These are phyloP conservation scores for Dallia pectoralis DNA, from an alignment of 2,797 vertebrate species.

Conservation along the genomic window DNA sequence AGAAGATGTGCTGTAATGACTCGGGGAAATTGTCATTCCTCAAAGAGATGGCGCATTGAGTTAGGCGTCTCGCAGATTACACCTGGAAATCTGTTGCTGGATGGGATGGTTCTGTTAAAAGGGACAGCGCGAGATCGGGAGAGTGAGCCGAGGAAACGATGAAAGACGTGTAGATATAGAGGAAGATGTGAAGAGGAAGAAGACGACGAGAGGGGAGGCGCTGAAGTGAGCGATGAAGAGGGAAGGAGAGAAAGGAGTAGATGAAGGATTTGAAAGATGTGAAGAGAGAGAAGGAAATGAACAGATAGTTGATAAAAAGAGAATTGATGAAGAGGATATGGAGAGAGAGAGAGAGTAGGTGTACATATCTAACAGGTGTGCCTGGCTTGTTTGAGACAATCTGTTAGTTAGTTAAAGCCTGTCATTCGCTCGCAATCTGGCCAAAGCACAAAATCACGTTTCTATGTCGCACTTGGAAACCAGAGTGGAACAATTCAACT, in stretches of 20 bases:
- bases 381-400: conserved; percentile 51
- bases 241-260: not conserved
- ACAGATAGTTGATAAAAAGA: too few relatives aligned
- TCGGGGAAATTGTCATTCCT: too few relatives aligned
- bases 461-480: conserved; percentile 39
- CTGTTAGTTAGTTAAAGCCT: conserved; percentile 49
- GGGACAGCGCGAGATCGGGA: not conserved
- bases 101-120: not conserved
- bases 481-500: conserved; percentile 36
- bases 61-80: not conserved
- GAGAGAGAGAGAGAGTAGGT: too few relatives aligned
- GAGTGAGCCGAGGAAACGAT: not conserved
- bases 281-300: too few relatives aligned
- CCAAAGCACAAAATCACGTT: conserved; percentile 44
- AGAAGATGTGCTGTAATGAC: too few relatives aligned
- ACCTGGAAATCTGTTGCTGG: not conserved
- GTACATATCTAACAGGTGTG: conserved; percentile 8
- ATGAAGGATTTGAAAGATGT: not conserved
- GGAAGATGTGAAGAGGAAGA: not conserved
- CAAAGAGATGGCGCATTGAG: not conserved
- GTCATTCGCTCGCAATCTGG: conserved; percentile 31
- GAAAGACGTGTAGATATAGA: not conserved
- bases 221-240: not conserved
- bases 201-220: not conserved
- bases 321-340: too few relatives aligned